Evolutionary conservation across 53 echinoderm and acorn worm genomes (phyloP).

Genomic region (Actinopyga echinites): DNA sequence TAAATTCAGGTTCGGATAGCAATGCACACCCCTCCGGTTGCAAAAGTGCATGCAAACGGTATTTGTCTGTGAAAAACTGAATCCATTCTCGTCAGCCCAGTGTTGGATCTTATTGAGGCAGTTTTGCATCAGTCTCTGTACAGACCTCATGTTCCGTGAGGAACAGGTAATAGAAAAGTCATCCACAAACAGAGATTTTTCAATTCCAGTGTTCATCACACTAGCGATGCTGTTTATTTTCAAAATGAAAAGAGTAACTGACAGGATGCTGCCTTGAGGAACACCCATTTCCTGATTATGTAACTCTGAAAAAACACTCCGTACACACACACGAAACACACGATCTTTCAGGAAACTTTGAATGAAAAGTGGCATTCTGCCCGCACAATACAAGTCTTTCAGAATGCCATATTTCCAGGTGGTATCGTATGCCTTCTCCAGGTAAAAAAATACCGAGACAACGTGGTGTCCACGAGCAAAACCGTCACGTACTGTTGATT

Average conservation of each 20-base stretch:
- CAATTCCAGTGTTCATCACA: neutral
- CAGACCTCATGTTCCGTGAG: no score
- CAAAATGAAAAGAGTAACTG: neutral
- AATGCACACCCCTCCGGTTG: neutral
- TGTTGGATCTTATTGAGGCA: no score
- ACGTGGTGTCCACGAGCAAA: conserved; percentile 17
- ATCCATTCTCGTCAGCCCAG: neutral
- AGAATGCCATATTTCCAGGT: conserved; percentile 32
- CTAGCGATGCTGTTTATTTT: neutral
- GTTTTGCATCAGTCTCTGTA: no score
- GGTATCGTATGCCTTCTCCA: conserved; percentile 21
- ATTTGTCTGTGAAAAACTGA: no score
- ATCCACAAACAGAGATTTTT: neutral
- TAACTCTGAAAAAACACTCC: neutral
- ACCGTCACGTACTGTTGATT: neutral
- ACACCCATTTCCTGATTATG: neutral
- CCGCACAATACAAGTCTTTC: neutral
- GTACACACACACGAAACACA: neutral
- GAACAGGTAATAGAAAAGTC: neutral
- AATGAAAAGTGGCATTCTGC: no score
- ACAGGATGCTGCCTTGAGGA: neutral
- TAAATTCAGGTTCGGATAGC: no score
- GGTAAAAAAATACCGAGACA: conserved; percentile 22
- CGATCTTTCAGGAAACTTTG: no score
- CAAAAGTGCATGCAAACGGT: no score